Evolutionary conservation across 2,113 vertebrate genomes (phyloP), one percentile per base, ranked within the genome.

Genomic region (Salvelinus fontinalis): DNA sequence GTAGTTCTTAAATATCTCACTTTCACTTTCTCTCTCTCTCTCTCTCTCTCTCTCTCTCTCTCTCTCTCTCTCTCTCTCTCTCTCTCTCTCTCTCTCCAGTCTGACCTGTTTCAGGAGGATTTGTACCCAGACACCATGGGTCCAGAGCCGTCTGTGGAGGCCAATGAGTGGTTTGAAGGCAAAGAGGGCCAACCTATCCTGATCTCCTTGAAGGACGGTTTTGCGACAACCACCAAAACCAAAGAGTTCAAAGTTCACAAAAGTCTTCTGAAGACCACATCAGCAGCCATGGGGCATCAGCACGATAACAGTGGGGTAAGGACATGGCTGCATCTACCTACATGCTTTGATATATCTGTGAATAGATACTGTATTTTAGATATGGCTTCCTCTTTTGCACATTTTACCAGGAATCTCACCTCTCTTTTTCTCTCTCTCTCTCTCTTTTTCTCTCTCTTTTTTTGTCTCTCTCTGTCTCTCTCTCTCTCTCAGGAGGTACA

Each of bases 91-190:
- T n/a, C 64, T 62, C 87, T 26, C 4, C 85, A 97, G 96, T 97
- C 95, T 13, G 96, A 97, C 84, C 92, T 97, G 81, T 97, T 97
- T 91, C 96, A 97, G 89, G 96, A 97, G 76, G 96, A 97, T 67
- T 90, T 97, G 72, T 97, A 95, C 81, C 96, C 96, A 0, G 90
- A 96, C 85, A 96, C 96, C 0, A 82, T 93, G 3, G 96, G 96
- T 2, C 95, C 96, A 0, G 96, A 97, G 62, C 90, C 96, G 0
- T 94, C 96, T 0, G 93, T 93, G 2, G 95, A 95, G 0, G 95
- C 95, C 0, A 94, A 95, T 13, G 94, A 95, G 20, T 97, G 96
- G 96, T 93, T 97, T 2, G 77, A 79, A 0, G 96, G 95, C 9
- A 95, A 94, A 84, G 85, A 96, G 0, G 95, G 90, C 0, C 84